Evolutionary conservation across 2,888 invertebrate species (phyloP).

Genomic region (Peribatodes rhomboidaria): DNA sequence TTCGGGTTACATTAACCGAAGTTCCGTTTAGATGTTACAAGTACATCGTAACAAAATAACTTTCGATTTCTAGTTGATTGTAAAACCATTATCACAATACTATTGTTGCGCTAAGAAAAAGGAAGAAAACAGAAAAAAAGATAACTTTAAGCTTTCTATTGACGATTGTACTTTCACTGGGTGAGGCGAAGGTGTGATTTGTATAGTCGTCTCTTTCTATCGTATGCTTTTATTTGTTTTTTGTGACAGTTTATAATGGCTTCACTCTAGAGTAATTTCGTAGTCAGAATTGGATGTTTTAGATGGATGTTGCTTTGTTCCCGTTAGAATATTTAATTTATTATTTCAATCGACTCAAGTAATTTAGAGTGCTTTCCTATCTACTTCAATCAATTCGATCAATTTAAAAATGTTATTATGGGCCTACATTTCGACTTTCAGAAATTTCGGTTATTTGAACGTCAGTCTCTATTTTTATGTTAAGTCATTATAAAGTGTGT

Average conservation of each 20-base stretch:
- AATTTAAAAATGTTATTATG: too few relatives aligned
- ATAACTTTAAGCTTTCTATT: slow-evolving; percentile 56
- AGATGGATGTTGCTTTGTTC: slow-evolving; percentile 5
- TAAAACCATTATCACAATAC: slow-evolving; percentile 51
- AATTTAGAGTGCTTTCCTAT: neutral
- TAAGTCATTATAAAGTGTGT: too few relatives aligned
- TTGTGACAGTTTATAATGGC: slow-evolving; percentile 27
- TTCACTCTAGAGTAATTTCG: slow-evolving; percentile 22
- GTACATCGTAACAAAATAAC: slow-evolving; percentile 55
- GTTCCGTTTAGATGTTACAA: slow-evolving; percentile 31
- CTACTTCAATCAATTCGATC: neutral
- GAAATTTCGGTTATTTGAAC: too few relatives aligned
- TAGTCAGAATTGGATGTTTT: slow-evolving; percentile 10
- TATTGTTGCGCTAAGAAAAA: slow-evolving; percentile 55
- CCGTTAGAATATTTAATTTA: neutral
- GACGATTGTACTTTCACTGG: slow-evolving; percentile 63
- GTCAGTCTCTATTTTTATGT: too few relatives aligned
- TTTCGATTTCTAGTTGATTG: slow-evolving; percentile 68
- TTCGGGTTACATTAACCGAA: neutral
- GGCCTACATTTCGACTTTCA: too few relatives aligned
- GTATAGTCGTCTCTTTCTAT: slow-evolving; percentile 43
- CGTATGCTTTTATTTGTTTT: slow-evolving; percentile 24
- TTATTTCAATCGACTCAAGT: neutral
- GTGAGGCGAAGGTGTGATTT: slow-evolving; percentile 30
- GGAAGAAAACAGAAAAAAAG: slow-evolving; percentile 52